These are phyloP conservation scores for Halichoerus grypus DNA, from an alignment of 2,113 vertebrate genomes.

Conservation along the genomic window DNA sequence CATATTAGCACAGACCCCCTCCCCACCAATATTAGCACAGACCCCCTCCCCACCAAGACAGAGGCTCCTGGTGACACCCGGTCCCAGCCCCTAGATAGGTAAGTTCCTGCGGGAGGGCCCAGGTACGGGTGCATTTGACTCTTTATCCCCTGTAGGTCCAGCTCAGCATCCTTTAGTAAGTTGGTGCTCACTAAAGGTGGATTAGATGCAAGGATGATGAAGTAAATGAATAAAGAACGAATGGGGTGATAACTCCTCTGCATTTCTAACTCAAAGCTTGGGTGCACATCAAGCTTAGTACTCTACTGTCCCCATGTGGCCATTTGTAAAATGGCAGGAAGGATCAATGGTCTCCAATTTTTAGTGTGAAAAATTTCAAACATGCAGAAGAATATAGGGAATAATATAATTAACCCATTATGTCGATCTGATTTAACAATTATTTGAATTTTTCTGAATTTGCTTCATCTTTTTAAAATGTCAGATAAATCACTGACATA, in stretches of 20 bases:
- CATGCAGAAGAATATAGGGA: not conserved
- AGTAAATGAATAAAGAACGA: not conserved
- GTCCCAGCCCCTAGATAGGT: not conserved
- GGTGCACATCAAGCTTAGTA: not conserved
- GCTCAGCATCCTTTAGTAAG: not conserved
- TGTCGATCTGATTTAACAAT: not conserved
- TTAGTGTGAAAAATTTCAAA: not conserved
- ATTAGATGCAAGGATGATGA: not conserved
- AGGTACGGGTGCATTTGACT: not conserved
- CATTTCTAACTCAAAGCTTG: not conserved
- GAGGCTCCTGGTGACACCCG: too few relatives aligned
- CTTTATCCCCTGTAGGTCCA: not conserved
- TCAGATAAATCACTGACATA: not conserved
- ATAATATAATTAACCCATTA: not conserved
- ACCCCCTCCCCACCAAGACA: not conserved
- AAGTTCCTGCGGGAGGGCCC: not conserved
- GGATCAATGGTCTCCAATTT: not conserved
- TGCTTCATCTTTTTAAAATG: not conserved
- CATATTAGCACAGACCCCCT: rapidly evolving
- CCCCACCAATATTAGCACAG: not conserved
- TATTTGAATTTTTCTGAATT: not conserved
- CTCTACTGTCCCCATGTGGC: slow-evolving; percentile 64
- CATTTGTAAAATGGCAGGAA: not conserved
- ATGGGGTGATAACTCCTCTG: not conserved
- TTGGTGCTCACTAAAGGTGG: not conserved